Evolutionary conservation across 2,797 vertebrate genomes (phyloP).

Genomic region (Anguilla marmorata): DNA sequence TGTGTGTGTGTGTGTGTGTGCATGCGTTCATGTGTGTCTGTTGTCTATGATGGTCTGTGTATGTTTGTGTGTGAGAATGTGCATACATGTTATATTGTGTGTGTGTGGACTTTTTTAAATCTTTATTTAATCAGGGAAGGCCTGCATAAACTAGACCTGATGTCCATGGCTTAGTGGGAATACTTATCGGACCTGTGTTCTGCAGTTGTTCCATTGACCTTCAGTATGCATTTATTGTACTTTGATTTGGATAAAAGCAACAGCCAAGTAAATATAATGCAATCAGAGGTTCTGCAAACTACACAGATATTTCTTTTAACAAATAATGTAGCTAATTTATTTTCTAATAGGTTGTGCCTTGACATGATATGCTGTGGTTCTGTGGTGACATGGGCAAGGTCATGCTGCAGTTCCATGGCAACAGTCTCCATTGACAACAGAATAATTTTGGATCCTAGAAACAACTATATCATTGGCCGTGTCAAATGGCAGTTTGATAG

Average conservation of each 20-base stretch:
- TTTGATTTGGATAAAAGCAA: too few species aligned
- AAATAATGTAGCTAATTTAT: background rate
- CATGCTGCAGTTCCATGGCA: background rate
- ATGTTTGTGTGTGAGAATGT: background rate
- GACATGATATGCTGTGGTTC: background rate
- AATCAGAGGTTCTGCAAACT: background rate
- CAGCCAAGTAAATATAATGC: too few species aligned
- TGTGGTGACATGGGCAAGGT: background rate
- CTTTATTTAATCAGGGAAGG: too few species aligned
- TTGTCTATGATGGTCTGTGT: background rate
- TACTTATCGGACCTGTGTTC: too few species aligned
- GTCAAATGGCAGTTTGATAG: slow-evolving; percentile 9
- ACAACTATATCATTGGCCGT: background rate
- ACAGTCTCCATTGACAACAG: background rate
- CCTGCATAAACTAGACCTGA: too few species aligned
- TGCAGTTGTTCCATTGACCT: too few species aligned
- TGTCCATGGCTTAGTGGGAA: too few species aligned
- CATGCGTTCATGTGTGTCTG: background rate
- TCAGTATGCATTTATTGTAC: too few species aligned
- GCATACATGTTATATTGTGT: background rate
- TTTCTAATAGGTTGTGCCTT: background rate
- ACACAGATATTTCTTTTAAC: too few species aligned
- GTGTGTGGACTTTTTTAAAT: background rate
- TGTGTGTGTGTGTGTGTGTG: background rate
- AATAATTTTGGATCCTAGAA: background rate